Conservation (phyloP, 2,113 vertebrate genomes). For the Prietella phreatophila region DNA sequence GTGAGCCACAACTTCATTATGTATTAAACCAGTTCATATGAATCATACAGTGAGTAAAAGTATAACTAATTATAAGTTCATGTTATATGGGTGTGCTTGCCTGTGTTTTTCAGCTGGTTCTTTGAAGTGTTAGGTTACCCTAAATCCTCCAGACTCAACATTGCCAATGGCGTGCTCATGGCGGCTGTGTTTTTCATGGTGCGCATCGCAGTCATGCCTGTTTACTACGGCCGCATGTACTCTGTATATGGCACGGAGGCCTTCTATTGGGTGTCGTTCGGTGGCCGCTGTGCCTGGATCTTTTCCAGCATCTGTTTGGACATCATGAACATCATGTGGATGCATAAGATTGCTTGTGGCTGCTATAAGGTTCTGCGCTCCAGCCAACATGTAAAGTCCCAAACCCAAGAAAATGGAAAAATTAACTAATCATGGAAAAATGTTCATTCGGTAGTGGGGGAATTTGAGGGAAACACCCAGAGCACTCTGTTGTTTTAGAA, state of each 20-base stretch:
- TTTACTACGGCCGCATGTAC: slow-evolving; percentile 81
- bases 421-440: slow-evolving; percentile 70
- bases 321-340: slow-evolving; percentile 98
- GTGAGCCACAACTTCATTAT: neutral
- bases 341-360: slow-evolving; percentile 92
- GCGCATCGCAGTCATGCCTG: slow-evolving; percentile 87
- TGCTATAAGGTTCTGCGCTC: slow-evolving; percentile 86
- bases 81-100: slow-evolving; percentile 25
- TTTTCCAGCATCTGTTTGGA: slow-evolving; percentile 85
- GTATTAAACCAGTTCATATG: neutral
- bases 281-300: slow-evolving; percentile 85
- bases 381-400: slow-evolving; percentile 68
- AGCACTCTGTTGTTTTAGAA: slow-evolving; percentile 11
- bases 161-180: slow-evolving; percentile 93
- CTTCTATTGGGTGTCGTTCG: slow-evolving; percentile 79
- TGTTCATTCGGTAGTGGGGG: neutral
- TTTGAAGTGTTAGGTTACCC: slow-evolving; percentile 92
- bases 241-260: slow-evolving; percentile 86
- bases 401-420: slow-evolving; percentile 85
- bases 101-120: slow-evolving; percentile 90
- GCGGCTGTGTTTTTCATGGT: slow-evolving; percentile 88
- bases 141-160: slow-evolving; percentile 86
- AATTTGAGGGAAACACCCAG: slow-evolving; percentile 21
- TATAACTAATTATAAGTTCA: neutral
- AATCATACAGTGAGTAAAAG: neutral